A percentile compares a stretch with the other conserved stretches of the same genome.
Conservation (phyloP, 2,113 vertebrate genomes). For the Glareola pratincola region DNA sequence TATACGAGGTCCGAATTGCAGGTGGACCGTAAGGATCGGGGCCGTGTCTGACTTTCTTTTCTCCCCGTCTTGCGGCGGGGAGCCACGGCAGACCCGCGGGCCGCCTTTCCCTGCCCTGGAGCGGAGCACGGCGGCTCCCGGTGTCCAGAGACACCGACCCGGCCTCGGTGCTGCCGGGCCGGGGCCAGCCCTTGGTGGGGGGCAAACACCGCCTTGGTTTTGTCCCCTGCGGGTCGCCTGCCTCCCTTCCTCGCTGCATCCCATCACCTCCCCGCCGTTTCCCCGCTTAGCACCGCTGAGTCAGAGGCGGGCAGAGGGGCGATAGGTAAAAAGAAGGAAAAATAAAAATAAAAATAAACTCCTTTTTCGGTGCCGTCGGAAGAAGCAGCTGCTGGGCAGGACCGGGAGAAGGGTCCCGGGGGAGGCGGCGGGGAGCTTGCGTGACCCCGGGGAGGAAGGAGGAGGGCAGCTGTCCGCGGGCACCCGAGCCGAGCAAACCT, state of each 20-base stretch:
- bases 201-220: background rate
- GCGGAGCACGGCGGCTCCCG: background rate
- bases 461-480: slow-evolving; percentile 8
- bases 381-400: background rate
- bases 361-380: background rate
- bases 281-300: background rate
- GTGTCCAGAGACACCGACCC: background rate
- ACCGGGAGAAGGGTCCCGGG: background rate
- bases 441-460: background rate
- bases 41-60: fast-evolving
- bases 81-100: background rate
- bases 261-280: background rate
- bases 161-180: background rate
- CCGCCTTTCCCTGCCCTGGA: background rate
- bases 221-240: background rate
- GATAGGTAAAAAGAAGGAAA: background rate
- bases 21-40: background rate
- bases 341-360: too few species aligned
- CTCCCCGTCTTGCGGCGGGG: background rate
- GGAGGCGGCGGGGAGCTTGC: background rate
- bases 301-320: background rate
- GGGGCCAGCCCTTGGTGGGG: background rate
- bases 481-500: background rate
- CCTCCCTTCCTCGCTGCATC: background rate
- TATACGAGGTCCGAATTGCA: background rate